Conservation (phyloP, 2,113 vertebrate genomes). For the Dicaeum eximium region DNA sequence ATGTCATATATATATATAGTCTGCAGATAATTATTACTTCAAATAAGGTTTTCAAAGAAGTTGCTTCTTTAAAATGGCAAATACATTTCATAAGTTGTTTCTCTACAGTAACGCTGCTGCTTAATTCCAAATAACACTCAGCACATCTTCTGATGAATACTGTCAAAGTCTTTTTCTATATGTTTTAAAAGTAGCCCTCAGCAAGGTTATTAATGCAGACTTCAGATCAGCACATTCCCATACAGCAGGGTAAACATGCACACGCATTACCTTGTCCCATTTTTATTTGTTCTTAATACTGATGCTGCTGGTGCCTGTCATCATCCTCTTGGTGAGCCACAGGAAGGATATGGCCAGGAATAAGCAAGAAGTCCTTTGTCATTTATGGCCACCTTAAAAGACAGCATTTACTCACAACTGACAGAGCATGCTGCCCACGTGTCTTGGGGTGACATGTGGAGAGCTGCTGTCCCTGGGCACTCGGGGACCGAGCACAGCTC, state of each 20-base stretch:
- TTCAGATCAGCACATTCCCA: not conserved
- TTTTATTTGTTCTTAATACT: not conserved
- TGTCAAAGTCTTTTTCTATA: not conserved
- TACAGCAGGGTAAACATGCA: not conserved
- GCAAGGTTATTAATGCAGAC: not conserved
- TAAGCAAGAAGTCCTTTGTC: not conserved
- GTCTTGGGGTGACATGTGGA: not conserved
- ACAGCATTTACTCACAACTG: not conserved
- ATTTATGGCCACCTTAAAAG: not conserved
- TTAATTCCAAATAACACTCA: not conserved
- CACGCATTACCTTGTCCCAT: not conserved
- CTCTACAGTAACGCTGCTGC: not conserved
- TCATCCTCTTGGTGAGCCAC: not conserved
- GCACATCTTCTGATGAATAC: not conserved
- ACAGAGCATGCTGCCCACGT: accelerated
- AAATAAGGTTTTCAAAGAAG: not conserved
- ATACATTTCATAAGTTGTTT: not conserved
- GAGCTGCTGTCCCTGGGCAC: not conserved
- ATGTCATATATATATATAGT: not conserved
- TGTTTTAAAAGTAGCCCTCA: not conserved
- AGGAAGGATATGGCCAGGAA: not conserved
- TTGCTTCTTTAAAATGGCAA: not conserved
- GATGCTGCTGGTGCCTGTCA: not conserved
- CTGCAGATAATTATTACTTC: not conserved
- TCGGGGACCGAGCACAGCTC: accelerated